Base-by-base conservation (phyloP, 2,888 invertebrate genomes). In the Drosophila vallismaia region DNA sequence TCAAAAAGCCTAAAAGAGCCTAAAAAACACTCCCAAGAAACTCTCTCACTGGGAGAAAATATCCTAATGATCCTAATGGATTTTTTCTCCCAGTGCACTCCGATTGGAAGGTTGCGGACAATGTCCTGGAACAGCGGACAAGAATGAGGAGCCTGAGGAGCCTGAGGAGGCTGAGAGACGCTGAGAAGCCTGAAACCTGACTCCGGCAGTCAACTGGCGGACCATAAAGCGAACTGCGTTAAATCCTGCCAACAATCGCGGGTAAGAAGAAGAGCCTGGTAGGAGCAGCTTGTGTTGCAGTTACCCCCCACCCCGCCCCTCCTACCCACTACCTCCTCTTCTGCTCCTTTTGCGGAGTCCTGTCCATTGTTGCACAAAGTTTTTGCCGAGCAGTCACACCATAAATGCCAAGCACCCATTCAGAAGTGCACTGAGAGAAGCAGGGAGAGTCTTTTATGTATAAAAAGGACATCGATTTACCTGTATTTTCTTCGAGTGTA, bases 331-430 rank as follows among this genome's bases (percentile, higher is more conserved):
- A 4, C 19, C 1, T 26, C 9, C 26, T 26, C 3, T 5, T 2
- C 36, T 36, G 36, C 36, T 36, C 36, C n/a, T 36, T 36, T 36
- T 36, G 36, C 36, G n/a, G n/a, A 36, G 45, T 52, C 26, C 62
- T 45, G 14, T 63, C 70, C 76, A 74, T 63, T 80, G 78, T 71
- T 75, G 71, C 66, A 68, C 58, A 69, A 77, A 86, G 63, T 71
- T 66, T 79, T 69, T 67, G 62, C 51, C 24, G 42, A 73, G 56
- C 69, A 57, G 71, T 64, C 72, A 56, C 59, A 55, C 68, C 84
- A 86, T 81, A 84, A 84, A 86, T 68, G 86, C 81, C 75, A 86
- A 84, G 81, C 74, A 76, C 84, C 84, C 72, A 86, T 79, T 55
- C 64, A 56, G 67, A 42, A 54, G 42, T 24, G 12, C 49, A 60